Evolutionary conservation across 2,797 vertebrate genomes (phyloP).

Genomic region (Nyctibius grandis): DNA sequence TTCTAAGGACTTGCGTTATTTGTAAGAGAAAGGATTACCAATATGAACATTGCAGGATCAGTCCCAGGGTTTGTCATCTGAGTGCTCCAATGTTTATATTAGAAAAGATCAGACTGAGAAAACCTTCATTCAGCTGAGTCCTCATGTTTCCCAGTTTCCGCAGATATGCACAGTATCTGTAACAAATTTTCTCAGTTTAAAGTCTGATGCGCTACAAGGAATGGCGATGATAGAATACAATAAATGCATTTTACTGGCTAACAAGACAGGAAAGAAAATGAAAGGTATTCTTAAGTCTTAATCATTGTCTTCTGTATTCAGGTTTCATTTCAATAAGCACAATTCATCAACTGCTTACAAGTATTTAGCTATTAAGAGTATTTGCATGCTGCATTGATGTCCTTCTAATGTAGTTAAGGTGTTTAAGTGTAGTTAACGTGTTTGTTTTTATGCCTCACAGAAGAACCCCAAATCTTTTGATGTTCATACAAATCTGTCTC

Average conservation of each 20-base stretch:
- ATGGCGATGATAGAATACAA: not conserved
- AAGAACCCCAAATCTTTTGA: not conserved
- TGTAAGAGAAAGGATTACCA: not conserved
- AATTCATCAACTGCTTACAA: slow-evolving; percentile 33
- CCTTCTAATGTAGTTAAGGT: not conserved
- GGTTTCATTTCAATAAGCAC: not conserved
- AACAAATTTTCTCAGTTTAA: not conserved
- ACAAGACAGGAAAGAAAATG: not conserved
- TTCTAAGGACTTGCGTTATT: not conserved
- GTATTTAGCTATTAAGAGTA: slow-evolving; percentile 31
- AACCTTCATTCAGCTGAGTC: not conserved
- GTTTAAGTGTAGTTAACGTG: not conserved
- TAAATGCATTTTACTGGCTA: slow-evolving; percentile 10
- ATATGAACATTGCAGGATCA: not conserved
- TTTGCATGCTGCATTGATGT: not conserved
- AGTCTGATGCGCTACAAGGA: not conserved
- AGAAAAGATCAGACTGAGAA: not conserved
- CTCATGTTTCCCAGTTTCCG: not conserved
- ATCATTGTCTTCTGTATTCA: slow-evolving; percentile 2
- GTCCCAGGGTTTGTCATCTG: not conserved
- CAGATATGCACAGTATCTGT: not conserved
- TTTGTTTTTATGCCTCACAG: slow-evolving; percentile 35
- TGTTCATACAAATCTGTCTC: not conserved
- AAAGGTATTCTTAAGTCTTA: slow-evolving; percentile 13
- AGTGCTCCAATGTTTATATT: not conserved